Base-by-base conservation (phyloP, 2,113 vertebrate genomes). In the Carettochelys insculpta region DNA sequence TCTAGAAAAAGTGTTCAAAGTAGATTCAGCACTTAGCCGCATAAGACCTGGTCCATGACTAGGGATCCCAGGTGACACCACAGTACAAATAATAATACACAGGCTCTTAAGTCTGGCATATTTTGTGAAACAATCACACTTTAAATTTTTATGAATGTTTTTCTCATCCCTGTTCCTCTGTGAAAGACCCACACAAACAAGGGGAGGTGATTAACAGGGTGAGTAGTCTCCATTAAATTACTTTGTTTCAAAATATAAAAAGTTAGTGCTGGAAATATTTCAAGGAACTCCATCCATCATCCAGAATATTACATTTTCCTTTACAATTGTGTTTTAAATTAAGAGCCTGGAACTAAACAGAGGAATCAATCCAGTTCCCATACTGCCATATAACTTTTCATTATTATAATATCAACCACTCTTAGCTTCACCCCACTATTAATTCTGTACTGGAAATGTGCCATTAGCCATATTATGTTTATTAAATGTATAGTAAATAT, bases 381-480 rank as follows among this genome's bases (percentile, higher is more conserved):
- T n/a, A 38, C n/a, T 68, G 61, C 61, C 61, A 38, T 68, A 38
- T 34, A 68, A 68, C 17, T 68, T 68, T 68, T 68, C 9, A 68
- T 38, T 34, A 17, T 34, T 20, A 56, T 38, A 38, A 34, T 34
- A 65, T 8, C 61, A 48, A 34, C 58, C 45, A 12, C 14, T 24
- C 13, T 48, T 53, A 53, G 29, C 27, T 58, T 8, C 29, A 45
- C 41, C 10, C 41, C n/a, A 34, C 29, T 29, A 19, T 54, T 45
- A 1, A 0, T 43, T 29, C 83, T 61, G 52, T 16, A n/a, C 43
- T 53, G 6, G 50, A 56, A 24, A 43, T 47, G 5, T 43, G 86
- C 61, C 68, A 43, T 47, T 56, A 0, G 1, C 12, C 29, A 17
- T 71, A 80, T 3, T 1, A 13, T 1, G 0, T 80, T 52, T 65